Conservation (phyloP, 2,113 vertebrate species). For the Etia nguti region DNA sequence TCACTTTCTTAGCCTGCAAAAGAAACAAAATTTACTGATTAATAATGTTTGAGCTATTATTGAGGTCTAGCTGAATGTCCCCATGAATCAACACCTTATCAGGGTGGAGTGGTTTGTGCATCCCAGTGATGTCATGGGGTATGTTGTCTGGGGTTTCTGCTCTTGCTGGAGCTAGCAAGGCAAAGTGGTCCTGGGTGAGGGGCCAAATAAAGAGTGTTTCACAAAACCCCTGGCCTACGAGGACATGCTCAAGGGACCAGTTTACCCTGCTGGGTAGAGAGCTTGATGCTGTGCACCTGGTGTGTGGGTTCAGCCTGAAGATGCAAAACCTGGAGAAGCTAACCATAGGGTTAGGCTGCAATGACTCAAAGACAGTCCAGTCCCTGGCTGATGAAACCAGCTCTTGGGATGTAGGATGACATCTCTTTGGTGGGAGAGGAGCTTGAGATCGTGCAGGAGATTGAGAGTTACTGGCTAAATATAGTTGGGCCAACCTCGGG, state of each 20-base stretch:
- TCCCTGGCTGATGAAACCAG: too few relatives aligned
- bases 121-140: background rate
- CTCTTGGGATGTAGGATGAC: too few relatives aligned
- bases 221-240: background rate
- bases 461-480: too few relatives aligned
- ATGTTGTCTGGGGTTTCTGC: background rate
- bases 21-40: background rate
- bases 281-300: background rate
- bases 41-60: background rate
- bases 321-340: background rate
- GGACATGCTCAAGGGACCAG: background rate
- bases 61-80: background rate
- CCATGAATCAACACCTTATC: background rate
- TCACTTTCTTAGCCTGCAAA: conserved; percentile 65
- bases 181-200: background rate
- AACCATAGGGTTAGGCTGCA: too few relatives aligned
- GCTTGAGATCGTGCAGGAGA: too few relatives aligned
- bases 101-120: background rate
- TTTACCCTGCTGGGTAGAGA: background rate
- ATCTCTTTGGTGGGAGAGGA: too few relatives aligned
- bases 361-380: too few relatives aligned
- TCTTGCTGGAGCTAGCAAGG: background rate
- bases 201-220: background rate
- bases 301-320: background rate
- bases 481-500: too few relatives aligned